Conservation (phyloP, 2,888 invertebrate genomes). For the Ochropleura plecta region DNA sequence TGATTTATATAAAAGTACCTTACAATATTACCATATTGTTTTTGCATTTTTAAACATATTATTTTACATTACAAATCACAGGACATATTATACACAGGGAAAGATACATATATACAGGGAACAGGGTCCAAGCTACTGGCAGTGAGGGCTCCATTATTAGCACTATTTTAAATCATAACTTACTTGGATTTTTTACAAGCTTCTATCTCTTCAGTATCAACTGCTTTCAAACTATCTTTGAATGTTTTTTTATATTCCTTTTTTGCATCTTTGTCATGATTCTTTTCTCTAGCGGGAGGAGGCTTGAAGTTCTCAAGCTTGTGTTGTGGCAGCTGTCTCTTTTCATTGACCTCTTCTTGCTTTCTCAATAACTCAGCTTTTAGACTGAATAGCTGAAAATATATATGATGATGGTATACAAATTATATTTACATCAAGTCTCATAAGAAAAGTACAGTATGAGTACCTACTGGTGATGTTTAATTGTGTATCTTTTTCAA, state of each 20-base stretch:
- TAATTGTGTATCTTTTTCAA: neutral
- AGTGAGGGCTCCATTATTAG: no score
- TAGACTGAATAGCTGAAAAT: conserved; percentile 92
- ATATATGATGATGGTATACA: neutral
- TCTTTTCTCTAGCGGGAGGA: conserved; percentile 79
- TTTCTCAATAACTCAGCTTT: conserved; percentile 97
- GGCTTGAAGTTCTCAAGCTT: conserved; percentile 89
- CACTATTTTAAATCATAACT: conserved; percentile 44
- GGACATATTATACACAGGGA: no score
- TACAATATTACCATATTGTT: neutral
- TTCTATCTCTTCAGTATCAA: conserved; percentile 86
- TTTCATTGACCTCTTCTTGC: conserved; percentile 94
- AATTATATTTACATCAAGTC: neutral
- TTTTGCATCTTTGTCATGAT: conserved; percentile 79
- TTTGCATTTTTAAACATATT: no score
- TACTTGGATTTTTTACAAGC: conserved; percentile 86
- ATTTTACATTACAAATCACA: no score
- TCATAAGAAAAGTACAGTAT: no score
- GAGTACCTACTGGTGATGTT: neutral
- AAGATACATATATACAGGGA: no score
- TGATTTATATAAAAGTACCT: neutral
- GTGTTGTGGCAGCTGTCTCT: conserved; percentile 89
- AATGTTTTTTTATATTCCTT: conserved; percentile 77
- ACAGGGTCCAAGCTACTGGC: no score
- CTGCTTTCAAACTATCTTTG: conserved; percentile 80